Evolutionary conservation across 2,113 vertebrate species (phyloP).

Genomic region (Poeciliopsis occidentalis): DNA sequence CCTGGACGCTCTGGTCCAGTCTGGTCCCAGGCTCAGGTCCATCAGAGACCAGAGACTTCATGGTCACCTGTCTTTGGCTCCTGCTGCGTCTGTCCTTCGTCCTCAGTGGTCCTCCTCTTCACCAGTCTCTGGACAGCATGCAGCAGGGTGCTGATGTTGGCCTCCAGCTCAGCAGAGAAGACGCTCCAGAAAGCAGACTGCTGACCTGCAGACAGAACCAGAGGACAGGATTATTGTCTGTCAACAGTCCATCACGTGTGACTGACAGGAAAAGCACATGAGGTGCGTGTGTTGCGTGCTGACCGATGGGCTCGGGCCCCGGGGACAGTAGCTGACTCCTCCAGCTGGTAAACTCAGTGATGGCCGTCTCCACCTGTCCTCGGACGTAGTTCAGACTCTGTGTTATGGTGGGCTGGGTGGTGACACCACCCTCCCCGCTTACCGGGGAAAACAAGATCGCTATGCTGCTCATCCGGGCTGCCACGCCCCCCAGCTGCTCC

Average conservation of each 20-base stretch:
- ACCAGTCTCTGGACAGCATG: slow-evolving; percentile 88
- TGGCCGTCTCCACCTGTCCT: slow-evolving; percentile 78
- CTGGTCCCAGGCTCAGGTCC: not conserved
- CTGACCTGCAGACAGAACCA: slow-evolving; percentile 33
- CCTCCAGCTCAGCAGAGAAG: slow-evolving; percentile 87
- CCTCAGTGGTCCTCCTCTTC: slow-evolving; percentile 78
- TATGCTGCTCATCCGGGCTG: slow-evolving; percentile 78
- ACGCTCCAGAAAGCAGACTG: slow-evolving; percentile 79
- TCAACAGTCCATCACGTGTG: not conserved
- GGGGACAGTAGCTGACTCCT: slow-evolving; percentile 82
- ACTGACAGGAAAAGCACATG: not conserved
- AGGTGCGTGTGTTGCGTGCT: too few species aligned
- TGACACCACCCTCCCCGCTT: slow-evolving; percentile 42
- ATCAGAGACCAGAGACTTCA: not conserved
- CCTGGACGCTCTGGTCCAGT: too few species aligned
- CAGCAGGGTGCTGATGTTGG: slow-evolving; percentile 84
- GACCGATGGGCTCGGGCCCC: slow-evolving; percentile 65
- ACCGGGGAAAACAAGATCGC: slow-evolving; percentile 84
- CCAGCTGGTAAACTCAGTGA: slow-evolving; percentile 87
- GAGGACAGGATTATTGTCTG: not conserved
- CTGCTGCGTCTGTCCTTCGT: slow-evolving; percentile 44
- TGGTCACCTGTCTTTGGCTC: slow-evolving; percentile 69
- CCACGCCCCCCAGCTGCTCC: slow-evolving; percentile 80
- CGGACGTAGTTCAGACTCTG: slow-evolving; percentile 85
- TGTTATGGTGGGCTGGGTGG: slow-evolving; percentile 75